Conservation (phyloP, 92 coral and sea anemone genomes). For the Phenganax subtilis region DNA sequence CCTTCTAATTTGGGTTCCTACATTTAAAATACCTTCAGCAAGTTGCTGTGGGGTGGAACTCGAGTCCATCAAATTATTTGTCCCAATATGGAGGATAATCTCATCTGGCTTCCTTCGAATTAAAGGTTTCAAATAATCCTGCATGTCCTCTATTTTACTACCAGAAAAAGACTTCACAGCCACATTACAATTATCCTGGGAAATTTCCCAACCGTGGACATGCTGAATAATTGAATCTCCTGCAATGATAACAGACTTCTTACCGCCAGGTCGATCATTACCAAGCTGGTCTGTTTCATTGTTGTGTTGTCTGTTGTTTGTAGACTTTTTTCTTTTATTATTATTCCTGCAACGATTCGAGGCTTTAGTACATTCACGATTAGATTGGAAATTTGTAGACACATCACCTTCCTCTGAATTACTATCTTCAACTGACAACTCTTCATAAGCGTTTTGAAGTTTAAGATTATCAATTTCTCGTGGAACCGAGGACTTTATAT, state of each 20-base stretch:
- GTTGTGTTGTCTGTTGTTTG: neutral
- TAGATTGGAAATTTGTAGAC: neutral
- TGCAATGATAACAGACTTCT: neutral
- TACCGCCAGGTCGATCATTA: neutral
- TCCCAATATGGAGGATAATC: too few relatives aligned
- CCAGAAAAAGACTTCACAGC: neutral
- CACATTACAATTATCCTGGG: neutral
- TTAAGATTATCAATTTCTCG: neutral
- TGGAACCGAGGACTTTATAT: neutral
- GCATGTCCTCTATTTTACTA: neutral
- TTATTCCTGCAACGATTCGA: neutral
- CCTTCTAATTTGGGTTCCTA: conserved; percentile 49
- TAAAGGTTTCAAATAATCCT: neutral
- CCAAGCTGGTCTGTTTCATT: neutral
- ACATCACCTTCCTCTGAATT: neutral
- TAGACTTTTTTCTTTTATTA: neutral
- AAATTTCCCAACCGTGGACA: neutral
- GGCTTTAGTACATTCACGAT: neutral
- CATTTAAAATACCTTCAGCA: neutral
- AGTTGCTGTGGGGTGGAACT: too few relatives aligned
- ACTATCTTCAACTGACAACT: neutral
- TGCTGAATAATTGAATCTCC: neutral
- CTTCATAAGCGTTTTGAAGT: neutral
- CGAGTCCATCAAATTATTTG: too few relatives aligned
- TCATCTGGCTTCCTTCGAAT: too few relatives aligned